A percentile compares a stretch with the other conserved stretches of the same genome.
phyloP scores from a whole-genome alignment of 2,113 vertebrate genomes.

The Xiphophorus maculatus region DNA sequence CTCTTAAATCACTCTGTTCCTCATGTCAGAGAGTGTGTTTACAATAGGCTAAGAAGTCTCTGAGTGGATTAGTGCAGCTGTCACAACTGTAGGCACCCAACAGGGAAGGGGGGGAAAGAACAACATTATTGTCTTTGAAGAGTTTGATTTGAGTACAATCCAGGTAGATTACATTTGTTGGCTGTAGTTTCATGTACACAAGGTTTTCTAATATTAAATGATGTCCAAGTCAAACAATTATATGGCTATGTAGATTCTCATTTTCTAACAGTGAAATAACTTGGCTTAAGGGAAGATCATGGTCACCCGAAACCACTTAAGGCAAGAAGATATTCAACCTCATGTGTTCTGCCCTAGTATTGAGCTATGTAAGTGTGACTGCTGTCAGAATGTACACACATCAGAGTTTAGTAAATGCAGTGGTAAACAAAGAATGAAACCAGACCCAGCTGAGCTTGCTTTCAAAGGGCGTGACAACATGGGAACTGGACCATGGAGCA shows the following conservation, averaged over 20 bases:
- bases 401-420: too few species aligned
- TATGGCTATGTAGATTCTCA: neutral
- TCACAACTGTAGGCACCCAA: constrained; percentile 31
- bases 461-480: neutral
- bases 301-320: too few species aligned
- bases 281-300: too few species aligned
- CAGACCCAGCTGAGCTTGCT: neutral
- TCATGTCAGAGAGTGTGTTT: constrained; percentile 36
- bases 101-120: constrained; percentile 25
- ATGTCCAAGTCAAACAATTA: neutral
- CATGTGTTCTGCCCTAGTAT: too few species aligned
- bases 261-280: neutral
- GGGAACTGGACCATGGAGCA: neutral
- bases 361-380: too few species aligned
- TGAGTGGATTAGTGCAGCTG: constrained; percentile 55
- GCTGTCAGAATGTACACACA: too few species aligned
- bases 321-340: too few species aligned
- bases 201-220: neutral
- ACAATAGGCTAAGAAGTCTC: constrained; percentile 39
- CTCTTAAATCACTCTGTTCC: constrained; percentile 11
- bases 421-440: too few species aligned
- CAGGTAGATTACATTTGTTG: neutral
- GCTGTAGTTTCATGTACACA: neutral
- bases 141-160: neutral
- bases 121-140: constrained; percentile 15